Percentiles rank a stretch among this genome's conserved stretches.
phyloP scores from a whole-genome alignment of 2,113 vertebrate genomes.

The Telmatochromis sp. region DNA sequence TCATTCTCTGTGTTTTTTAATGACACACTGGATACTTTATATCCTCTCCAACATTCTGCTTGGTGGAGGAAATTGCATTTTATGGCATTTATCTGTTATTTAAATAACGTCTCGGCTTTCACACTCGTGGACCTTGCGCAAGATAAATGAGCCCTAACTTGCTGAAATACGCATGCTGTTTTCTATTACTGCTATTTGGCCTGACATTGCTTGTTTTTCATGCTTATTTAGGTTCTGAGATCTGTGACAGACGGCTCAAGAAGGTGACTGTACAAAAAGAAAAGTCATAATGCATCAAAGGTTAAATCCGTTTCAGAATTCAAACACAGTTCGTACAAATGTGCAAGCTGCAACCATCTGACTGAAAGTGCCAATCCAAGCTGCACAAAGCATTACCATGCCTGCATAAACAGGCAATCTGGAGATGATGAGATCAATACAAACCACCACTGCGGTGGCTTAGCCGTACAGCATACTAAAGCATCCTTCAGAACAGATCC shows the following conservation, averaged over 20 bases:
- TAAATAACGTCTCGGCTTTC: background rate
- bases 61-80: background rate
- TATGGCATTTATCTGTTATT: background rate
- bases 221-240: background rate
- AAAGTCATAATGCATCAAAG: background rate
- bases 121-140: background rate
- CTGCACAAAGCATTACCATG: background rate
- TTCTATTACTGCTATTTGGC: background rate
- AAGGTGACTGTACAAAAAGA: background rate
- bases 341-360: background rate
- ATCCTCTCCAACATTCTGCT: background rate
- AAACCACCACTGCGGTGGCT: background rate
- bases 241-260: background rate
- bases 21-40: background rate
- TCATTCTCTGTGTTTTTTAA: background rate
- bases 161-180: background rate
- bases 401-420: conserved; percentile 19
- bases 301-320: background rate
- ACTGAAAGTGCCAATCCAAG: background rate
- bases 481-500: background rate
- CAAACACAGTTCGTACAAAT: background rate
- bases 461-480: background rate
- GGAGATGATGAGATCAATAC: conserved; percentile 6
- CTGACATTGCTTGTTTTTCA: background rate
- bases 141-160: background rate